Base-by-base conservation (phyloP, 2,888 invertebrate species). In the Cryptocephalus primarius region DNA sequence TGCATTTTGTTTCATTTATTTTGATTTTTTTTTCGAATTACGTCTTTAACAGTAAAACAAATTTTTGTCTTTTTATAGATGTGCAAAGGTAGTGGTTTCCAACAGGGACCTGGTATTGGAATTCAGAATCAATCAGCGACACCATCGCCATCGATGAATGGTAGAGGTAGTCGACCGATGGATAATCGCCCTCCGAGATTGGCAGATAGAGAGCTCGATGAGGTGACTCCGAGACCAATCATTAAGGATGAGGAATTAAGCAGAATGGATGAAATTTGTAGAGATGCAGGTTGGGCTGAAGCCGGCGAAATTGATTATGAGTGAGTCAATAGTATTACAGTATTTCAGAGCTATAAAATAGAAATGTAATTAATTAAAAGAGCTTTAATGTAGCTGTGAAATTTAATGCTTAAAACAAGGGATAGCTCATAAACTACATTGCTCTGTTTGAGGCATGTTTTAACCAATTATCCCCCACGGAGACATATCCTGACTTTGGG, bases 241-340 rank as follows among this genome's bases (percentile, higher is more conserved):
- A 89, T 95, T 58, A 87, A 88, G 59, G 92, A 93, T 65, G 92
- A 93, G 67, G 92, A 93, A 69, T 77, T 95, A 60, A 88, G 85
- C 62, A 86, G 88, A 48, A 85, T 95, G 75, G 94, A 94, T 71
- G 88, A 92, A 65, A 87, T 93, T 57, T 81, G 88, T 40, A 82
- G 86, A 60, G 87, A 90, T 64, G 85, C 87, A 61, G 92, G 92
- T 52, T 95, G 95, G 95, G 88, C 89, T 48, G 84, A 85, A 57
- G 85, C 89, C 62, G 91, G 91, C 65, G 92, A 92, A 67, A 89
- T 94, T 65, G 93, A 94, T 72, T 94, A 93, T 67, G 89, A 90
- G 80, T 80, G 58, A 72, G 75, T 44, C 13, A 13, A 22, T 14
- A 22, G 14, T 48, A n/a, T 41, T 22, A 22, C 6, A 4, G 22